Percentiles rank a stretch among this genome's conserved stretches.
Conservation (phyloP, 2,888 invertebrate genomes). For the Microctonus brassicae region DNA sequence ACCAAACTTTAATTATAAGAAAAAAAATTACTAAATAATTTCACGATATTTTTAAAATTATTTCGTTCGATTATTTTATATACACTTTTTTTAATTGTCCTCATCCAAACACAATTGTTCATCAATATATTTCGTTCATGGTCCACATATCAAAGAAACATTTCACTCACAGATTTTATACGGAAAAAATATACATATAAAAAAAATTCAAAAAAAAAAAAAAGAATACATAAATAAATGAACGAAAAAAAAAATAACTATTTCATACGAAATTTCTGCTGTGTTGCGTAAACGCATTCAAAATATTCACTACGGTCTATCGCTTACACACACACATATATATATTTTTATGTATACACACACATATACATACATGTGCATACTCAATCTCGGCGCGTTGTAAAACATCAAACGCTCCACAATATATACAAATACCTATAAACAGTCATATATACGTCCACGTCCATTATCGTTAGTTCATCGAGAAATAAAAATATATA, state of each 20-base stretch:
- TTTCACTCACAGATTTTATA: neutral
- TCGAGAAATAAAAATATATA: neutral
- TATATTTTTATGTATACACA: too few relatives aligned
- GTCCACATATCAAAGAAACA: neutral
- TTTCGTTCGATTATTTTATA: neutral
- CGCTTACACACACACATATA: too few relatives aligned
- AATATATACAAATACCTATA: neutral
- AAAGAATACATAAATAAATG: neutral
- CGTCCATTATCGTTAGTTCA: neutral
- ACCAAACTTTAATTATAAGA: too few relatives aligned
- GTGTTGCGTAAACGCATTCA: constrained; percentile 31
- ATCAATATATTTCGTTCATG: neutral
- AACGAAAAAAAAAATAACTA: neutral
- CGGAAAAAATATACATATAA: neutral
- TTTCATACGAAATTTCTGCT: constrained; percentile 14
- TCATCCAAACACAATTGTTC: neutral
- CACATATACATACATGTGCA: too few relatives aligned
- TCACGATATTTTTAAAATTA: too few relatives aligned
- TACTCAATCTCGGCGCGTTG: constrained; percentile 34
- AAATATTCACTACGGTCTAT: constrained; percentile 44
- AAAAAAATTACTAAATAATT: too few relatives aligned
- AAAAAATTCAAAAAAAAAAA: too few relatives aligned
- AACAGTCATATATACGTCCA: neutral
- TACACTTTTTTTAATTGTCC: neutral
- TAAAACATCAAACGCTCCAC: constrained; percentile 50